These are phyloP conservation scores for Gastrophysa polygoni DNA, from an alignment of 2,888 invertebrate species.

Conservation along the genomic window DNA sequence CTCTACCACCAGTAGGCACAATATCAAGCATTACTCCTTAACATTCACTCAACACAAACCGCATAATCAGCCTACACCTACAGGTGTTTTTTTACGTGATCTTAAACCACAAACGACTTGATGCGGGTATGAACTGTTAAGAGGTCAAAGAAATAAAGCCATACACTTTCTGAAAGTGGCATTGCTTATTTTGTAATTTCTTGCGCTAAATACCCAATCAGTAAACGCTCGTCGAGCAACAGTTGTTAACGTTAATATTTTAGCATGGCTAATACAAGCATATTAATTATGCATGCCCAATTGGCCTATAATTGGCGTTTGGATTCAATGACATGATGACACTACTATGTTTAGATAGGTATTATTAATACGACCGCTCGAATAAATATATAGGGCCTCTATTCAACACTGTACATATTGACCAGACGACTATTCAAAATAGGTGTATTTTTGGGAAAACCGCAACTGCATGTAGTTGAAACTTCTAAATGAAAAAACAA, in stretches of 20 bases:
- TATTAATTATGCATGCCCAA: slow-evolving; percentile 60
- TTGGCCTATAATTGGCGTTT: slow-evolving; percentile 59
- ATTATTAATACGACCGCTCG: slow-evolving; percentile 48
- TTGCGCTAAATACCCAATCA: slow-evolving; percentile 22
- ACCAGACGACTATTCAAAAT: too few relatives aligned
- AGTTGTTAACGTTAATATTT: slow-evolving; percentile 59
- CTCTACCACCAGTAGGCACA: not conserved
- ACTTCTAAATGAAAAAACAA: too few relatives aligned
- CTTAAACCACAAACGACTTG: slow-evolving; percentile 38
- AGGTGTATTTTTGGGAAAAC: too few relatives aligned
- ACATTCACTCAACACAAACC: slow-evolving; percentile 23
- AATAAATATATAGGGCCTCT: not conserved
- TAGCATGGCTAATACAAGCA: slow-evolving; percentile 56
- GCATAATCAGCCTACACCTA: slow-evolving; percentile 26
- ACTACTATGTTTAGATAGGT: slow-evolving; percentile 54
- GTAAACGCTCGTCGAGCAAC: slow-evolving; percentile 47
- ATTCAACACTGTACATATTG: too few relatives aligned
- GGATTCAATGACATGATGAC: slow-evolving; percentile 57
- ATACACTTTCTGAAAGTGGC: slow-evolving; percentile 35
- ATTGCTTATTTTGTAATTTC: slow-evolving; percentile 28
- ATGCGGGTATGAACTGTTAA: slow-evolving; percentile 56
- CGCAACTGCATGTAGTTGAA: too few relatives aligned
- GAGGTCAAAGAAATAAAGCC: slow-evolving; percentile 53
- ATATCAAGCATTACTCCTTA: slow-evolving; percentile 25
- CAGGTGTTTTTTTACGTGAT: slow-evolving; percentile 40